Base-by-base conservation (phyloP, 1,140 invertebrate genomes). In the Trigoniulus corallinus region DNA sequence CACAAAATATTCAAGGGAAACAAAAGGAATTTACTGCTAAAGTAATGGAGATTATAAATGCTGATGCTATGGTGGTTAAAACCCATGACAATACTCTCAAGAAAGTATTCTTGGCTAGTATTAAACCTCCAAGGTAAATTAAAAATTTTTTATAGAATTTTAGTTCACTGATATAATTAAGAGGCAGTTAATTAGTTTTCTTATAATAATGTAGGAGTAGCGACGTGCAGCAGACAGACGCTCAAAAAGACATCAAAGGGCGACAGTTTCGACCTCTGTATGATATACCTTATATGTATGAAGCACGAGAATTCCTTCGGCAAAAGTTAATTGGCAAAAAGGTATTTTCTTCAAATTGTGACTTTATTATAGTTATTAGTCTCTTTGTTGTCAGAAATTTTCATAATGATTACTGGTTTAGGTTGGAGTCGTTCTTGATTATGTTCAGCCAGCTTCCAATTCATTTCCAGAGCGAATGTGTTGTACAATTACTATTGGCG, bases 281-380 rank as follows among this genome's bases (percentile, higher is more conserved):
- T 64, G 94, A 98, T 60, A 86, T 97, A 60, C 94, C 94, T 3
- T 94, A 84, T 75, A 91, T 98, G 86, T 96, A 85, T 65, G 94
- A 98, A 67, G 93, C 93, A 0, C 75, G 96, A 53, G 96, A 99
- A 72, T 98, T 89, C 64, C 70, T 99, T 2, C 75, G 96, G 25
- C 97, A 96, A 62, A 92, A 93, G 65, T 72, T 98, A 0, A 86
- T 98, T 63, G 89, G 92, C 1, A 98, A 98, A 66, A 89, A 85
- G 62, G 88, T 75, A 46, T 45, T 54, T 21, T 2, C 7, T 51
- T 51, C 18, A n/a, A 4, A 24, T 51, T 34, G 7, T 34, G 15
- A 34, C 7, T 34, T 7, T 15, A 34, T 34, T 34, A 34, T 34
- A 34, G 29, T 7, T 15, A 7, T 34, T 34, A 34, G 29, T 34